Base-by-base conservation (phyloP, 2,888 invertebrate species). In the Caenorhabditis sp. region DNA sequence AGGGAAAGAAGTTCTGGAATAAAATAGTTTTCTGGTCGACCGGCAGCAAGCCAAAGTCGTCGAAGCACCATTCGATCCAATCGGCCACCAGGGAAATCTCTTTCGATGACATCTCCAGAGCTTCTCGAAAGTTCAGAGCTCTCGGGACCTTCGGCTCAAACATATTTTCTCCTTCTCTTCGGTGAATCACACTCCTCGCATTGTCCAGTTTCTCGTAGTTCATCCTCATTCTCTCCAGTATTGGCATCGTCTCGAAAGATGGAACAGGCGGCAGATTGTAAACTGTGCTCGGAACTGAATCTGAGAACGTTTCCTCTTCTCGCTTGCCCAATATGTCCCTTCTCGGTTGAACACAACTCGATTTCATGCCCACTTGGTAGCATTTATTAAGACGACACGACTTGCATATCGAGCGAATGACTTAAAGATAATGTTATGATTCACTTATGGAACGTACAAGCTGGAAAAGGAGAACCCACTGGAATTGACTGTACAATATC, bases 311-410 rank as follows among this genome's bases (percentile, higher is more conserved):
- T 20, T 58, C 68, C 27, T 63, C 59, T 20, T 73, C 70, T 26
- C 70, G 39, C 8, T 43, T 63, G 9, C 65, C 66, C 5, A 59
- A 27, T 27, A 50, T 65, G 30, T 78, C 73, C 9, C 74, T 65
- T 41, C 70, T 55, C 7, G 61, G 45, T 37, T 78, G 78, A n/a
- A 78, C 78, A 82, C 84, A 82, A 13, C 59, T 74, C 61, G 81
- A 75, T 35, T 82, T 83, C 87, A 86, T 86, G 15, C 87, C 87
- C 0, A 83, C 70, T 26, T 52, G 53, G 5, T 80, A 41, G 41
- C 87, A 86, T 46, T 83, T 85, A 1, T 68, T 46, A 39, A 83
- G 83, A 3, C 87, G 81, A 75, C 87, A 86, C 0, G 79, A 74
- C 39, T 85, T 77, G 56, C 87, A 86, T 75, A 86, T 86, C 22